These are phyloP conservation scores for Arge pagana DNA, from an alignment of 2,888 invertebrate species.

Conservation along the genomic window DNA sequence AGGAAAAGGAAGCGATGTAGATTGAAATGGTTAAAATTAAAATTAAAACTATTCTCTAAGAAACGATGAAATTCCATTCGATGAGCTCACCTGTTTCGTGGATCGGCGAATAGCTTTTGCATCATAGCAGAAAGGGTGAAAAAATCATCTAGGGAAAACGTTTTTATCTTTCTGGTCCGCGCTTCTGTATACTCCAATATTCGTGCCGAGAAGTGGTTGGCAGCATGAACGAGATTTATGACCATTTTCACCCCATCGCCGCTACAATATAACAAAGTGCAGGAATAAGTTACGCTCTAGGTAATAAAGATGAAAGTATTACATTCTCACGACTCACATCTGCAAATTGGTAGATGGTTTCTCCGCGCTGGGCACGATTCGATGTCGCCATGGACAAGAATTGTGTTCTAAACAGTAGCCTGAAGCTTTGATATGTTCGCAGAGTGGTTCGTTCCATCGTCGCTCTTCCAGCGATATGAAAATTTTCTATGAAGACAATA, in stretches of 20 bases:
- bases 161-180: constrained; percentile 32
- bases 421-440: constrained; percentile 66
- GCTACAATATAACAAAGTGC: constrained; percentile 39
- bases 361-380: constrained; percentile 62
- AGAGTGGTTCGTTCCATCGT: constrained; percentile 57
- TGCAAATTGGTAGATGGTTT: constrained; percentile 60
- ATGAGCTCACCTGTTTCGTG: constrained; percentile 39
- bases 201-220: constrained; percentile 67
- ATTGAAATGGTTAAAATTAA: too few species aligned
- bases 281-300: too few species aligned
- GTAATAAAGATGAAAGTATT: constrained; percentile 1
- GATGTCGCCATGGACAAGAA: constrained; percentile 68
- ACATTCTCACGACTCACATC: constrained; percentile 31
- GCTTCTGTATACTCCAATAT: constrained; percentile 58
- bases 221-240: constrained; percentile 61
- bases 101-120: constrained; percentile 39
- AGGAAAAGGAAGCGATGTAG: too few species aligned
- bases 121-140: constrained; percentile 36
- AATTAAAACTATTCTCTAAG: too few species aligned
- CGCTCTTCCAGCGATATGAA: constrained; percentile 5
- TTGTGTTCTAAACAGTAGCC: constrained; percentile 67
- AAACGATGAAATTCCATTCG: too few species aligned
- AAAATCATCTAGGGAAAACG: constrained; percentile 38
- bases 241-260: constrained; percentile 44
- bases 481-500: constrained; percentile 5